Base-by-base conservation (phyloP, 2,113 vertebrate genomes). In the Monarcha castaneiventris region DNA sequence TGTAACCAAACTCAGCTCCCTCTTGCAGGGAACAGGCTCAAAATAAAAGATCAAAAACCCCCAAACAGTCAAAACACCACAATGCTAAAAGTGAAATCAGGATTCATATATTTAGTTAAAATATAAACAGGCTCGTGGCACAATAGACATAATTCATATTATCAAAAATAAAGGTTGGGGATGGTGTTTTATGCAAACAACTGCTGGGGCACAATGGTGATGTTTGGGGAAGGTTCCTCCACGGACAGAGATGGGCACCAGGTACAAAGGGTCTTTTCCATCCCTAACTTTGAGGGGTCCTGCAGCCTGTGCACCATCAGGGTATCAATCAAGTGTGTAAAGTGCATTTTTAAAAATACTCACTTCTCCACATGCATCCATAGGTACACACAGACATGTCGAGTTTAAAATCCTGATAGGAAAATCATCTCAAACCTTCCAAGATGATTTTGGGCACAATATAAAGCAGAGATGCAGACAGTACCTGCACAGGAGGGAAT, bases 321-420 rank as follows among this genome's bases (percentile, higher is more conserved):
- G 19, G 49, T 6, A 37, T 10, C 16, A 16, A 32, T 30, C 49
- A 33, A 18, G 4, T 3, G 13, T 16, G 17, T 51, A 12, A 30
- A 39, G 3, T 6, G 16, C 12, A 4, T 22, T 74, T 78, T 76
- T 33, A 13, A 22, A 75, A 87, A 49, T 52, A 51, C 2, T 58
- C 25, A 2, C 20, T 71, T 41, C 61, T 78, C 68, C 26, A 3
- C 1, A 19, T 27, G 5, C 18, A 4, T 15, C 6, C 62, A 25
- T 0, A 25, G 23, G 27, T 2, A 32, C 15, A 56, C 18, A 44
- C 11, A 33, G 30, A 37, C 16, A 13, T 0, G 7, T 16, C 11
- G 12, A 26, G 37, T 33, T 52, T 22, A 48, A 91, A 66, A 91
- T 54, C 52, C 54, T 18, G 30, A 67, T 2, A 49, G 29, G 26